Conservation (phyloP, 2,797 vertebrate species). For the Xyrichtys novacula region DNA sequence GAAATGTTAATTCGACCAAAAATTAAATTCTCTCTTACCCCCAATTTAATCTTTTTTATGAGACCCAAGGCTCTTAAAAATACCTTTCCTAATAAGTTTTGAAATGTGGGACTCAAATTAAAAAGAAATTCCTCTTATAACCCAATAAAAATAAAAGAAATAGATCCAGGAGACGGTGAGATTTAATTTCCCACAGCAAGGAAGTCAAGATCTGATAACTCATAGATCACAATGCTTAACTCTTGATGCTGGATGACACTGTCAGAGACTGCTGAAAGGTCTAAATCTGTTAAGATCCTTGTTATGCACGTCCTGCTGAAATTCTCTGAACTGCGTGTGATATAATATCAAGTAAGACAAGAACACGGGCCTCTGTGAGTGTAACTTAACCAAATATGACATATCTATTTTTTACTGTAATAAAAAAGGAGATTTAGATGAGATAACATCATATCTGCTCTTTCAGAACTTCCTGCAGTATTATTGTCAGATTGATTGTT, state of each 20-base stretch:
- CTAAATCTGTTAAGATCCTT: conserved; percentile 51
- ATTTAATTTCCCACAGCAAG: conserved; percentile 36
- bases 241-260: conserved; percentile 31
- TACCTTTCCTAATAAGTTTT: background rate
- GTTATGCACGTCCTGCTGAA: conserved; percentile 35
- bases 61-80: background rate
- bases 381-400: conserved; percentile 24
- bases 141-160: conserved; percentile 23
- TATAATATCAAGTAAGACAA: conserved; percentile 31
- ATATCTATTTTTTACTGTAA: conserved; percentile 15
- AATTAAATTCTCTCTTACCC: background rate
- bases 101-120: conserved; percentile 26
- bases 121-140: conserved; percentile 15
- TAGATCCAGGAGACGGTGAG: conserved; percentile 21
- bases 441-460: conserved; percentile 48
- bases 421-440: conserved; percentile 30
- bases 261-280: conserved; percentile 34
- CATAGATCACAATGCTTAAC: conserved; percentile 39
- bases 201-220: conserved; percentile 42
- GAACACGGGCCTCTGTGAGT: conserved; percentile 11
- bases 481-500: conserved; percentile 48
- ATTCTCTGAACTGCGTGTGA: conserved; percentile 41
- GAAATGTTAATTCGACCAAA: background rate
- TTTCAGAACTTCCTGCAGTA: conserved; percentile 25
- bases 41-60: background rate